These are phyloP conservation scores for Montifringilla adamsi DNA, from an alignment of 2,113 vertebrate genomes.

Conservation along the genomic window DNA sequence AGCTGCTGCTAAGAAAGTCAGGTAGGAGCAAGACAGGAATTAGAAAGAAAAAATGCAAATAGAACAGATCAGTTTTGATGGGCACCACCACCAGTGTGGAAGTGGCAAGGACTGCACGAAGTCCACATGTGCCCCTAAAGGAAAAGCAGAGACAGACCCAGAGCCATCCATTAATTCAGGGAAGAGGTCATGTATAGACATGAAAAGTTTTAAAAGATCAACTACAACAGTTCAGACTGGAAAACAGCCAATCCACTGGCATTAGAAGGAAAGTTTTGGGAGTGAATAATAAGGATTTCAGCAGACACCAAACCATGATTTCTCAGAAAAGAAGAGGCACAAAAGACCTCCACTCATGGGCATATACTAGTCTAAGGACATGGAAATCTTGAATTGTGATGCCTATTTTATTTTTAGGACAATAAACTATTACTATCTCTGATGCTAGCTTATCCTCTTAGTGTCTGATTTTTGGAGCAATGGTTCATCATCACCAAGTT, in stretches of 20 bases:
- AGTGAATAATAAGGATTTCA: neutral
- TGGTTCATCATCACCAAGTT: fast-evolving
- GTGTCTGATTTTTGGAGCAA: neutral
- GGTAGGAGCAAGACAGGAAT: neutral
- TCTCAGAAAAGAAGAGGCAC: neutral
- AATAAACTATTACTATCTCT: neutral
- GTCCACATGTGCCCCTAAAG: neutral
- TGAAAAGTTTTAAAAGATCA: neutral
- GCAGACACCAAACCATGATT: neutral
- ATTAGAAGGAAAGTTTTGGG: neutral
- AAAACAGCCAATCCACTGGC: neutral
- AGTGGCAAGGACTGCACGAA: neutral
- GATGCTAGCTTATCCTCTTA: neutral
- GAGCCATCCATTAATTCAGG: neutral
- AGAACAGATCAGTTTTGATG: neutral
- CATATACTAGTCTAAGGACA: neutral
- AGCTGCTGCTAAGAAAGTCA: neutral
- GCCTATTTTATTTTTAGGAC: neutral
- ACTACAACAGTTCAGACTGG: neutral
- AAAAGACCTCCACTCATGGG: neutral
- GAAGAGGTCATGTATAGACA: neutral
- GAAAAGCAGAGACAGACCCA: neutral
- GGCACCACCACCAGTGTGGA: neutral
- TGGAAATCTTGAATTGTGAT: neutral
- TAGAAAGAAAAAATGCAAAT: neutral